phyloP scores from a whole-genome alignment of 2,797 vertebrate genomes.

The Halcyon smyrnensis region DNA sequence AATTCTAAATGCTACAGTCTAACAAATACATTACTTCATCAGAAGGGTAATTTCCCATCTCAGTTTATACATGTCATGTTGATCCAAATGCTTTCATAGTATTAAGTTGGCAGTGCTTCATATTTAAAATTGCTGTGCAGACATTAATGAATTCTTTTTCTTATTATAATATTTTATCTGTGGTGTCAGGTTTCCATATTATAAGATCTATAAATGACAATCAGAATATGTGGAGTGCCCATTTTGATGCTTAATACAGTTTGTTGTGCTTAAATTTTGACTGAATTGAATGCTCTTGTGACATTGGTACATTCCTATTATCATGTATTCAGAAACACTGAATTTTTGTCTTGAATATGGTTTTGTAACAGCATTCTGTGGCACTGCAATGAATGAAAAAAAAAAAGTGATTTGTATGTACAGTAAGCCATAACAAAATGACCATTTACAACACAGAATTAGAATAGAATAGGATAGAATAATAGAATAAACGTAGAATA shows the following conservation, averaged over 20 bases:
- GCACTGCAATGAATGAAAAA: background rate
- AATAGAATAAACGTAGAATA: too few relatives aligned
- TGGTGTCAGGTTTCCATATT: background rate
- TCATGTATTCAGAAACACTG: conserved; percentile 16
- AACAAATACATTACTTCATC: background rate
- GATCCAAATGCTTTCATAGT: background rate
- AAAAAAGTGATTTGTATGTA: background rate
- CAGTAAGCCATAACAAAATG: background rate
- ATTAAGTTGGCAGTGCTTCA: background rate
- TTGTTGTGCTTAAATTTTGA: background rate
- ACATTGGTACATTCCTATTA: conserved; percentile 3
- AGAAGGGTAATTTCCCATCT: background rate
- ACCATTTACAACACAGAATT: background rate
- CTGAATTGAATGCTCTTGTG: background rate
- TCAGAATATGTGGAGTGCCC: background rate
- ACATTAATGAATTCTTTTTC: conserved; percentile 30
- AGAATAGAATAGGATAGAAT: background rate
- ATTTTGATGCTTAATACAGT: background rate
- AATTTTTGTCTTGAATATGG: background rate
- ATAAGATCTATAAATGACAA: background rate
- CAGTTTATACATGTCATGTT: background rate
- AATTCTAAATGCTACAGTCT: background rate
- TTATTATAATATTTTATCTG: conserved; percentile 2
- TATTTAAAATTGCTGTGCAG: background rate
- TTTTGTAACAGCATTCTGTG: conserved; percentile 10